Conservation (phyloP, 2,113 vertebrate genomes). For the Halichoerus grypus region DNA sequence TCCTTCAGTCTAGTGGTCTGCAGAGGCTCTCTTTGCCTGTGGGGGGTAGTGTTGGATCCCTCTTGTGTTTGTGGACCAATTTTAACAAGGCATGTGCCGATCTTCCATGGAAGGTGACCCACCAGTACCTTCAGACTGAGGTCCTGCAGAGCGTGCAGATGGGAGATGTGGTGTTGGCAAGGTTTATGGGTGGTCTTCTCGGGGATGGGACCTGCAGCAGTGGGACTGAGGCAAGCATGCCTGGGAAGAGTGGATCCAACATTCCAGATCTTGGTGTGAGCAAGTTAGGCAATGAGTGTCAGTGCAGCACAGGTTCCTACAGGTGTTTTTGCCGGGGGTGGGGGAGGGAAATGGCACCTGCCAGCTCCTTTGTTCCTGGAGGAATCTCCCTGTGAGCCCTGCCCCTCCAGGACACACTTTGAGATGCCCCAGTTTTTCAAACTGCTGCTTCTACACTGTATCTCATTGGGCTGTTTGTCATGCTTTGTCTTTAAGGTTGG, state of each 20-base stretch:
- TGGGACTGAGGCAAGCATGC: neutral
- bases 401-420: neutral
- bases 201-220: neutral
- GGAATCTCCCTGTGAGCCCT: neutral
- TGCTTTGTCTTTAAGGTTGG: neutral
- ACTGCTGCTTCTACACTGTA: neutral
- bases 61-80: neutral
- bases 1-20: neutral
- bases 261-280: neutral
- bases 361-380: neutral
- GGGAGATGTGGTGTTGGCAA: neutral
- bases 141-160: neutral
- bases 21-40: neutral
- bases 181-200: neutral
- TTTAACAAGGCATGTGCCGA: neutral
- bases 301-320: neutral
- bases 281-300: neutral
- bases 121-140: neutral
- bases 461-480: neutral
- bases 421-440: neutral
- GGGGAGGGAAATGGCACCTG: neutral
- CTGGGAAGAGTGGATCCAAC: neutral
- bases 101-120: neutral
- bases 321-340: neutral
- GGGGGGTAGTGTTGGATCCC: neutral